Percentiles rank a stretch among this genome's conserved stretches.
These are phyloP conservation scores for Acrocyrtus sp. DNA, from an alignment of 2,888 invertebrate genomes.

Conservation along the genomic window DNA sequence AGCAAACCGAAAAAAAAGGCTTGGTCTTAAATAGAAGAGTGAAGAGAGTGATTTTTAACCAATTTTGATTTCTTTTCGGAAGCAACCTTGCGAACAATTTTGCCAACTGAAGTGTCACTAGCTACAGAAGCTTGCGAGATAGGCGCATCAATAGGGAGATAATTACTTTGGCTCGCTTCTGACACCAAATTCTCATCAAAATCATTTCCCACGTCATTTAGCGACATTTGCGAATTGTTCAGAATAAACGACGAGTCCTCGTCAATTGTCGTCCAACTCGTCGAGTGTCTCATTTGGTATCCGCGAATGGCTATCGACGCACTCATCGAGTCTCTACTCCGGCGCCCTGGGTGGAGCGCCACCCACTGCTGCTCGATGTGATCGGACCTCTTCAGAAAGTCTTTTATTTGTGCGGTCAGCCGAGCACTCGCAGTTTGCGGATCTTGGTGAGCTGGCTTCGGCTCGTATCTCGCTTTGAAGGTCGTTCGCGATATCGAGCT, in stretches of 20 bases:
- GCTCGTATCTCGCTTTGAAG: constrained; percentile 66
- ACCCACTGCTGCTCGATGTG: constrained; percentile 91
- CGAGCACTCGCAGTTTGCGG: constrained; percentile 81
- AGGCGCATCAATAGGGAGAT: constrained; percentile 44
- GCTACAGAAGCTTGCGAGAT: constrained; percentile 46
- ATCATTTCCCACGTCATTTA: constrained; percentile 58
- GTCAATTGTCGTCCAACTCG: constrained; percentile 59
- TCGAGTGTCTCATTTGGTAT: constrained; percentile 61
- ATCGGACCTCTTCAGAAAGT: constrained; percentile 83
- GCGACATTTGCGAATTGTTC: constrained; percentile 57
- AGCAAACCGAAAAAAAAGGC: too few species aligned
- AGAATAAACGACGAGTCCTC: constrained; percentile 56
- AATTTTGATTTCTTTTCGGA: constrained; percentile 1
- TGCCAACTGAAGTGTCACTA: constrained; percentile 47
- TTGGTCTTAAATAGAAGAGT: too few species aligned
- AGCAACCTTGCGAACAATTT: constrained; percentile 48
- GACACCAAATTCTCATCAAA: constrained; percentile 58
- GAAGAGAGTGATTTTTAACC: neutral
- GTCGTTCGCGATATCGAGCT: constrained; percentile 55
- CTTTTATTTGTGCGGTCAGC: constrained; percentile 79
- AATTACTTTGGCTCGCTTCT: constrained; percentile 50
- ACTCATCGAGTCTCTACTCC: constrained; percentile 54
- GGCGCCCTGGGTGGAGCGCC: constrained; percentile 70
- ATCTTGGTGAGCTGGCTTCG: constrained; percentile 81
- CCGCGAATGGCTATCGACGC: constrained; percentile 59